Evolutionary conservation across 2,797 vertebrate species (phyloP).

Genomic region (Astyanax mexicanus): DNA sequence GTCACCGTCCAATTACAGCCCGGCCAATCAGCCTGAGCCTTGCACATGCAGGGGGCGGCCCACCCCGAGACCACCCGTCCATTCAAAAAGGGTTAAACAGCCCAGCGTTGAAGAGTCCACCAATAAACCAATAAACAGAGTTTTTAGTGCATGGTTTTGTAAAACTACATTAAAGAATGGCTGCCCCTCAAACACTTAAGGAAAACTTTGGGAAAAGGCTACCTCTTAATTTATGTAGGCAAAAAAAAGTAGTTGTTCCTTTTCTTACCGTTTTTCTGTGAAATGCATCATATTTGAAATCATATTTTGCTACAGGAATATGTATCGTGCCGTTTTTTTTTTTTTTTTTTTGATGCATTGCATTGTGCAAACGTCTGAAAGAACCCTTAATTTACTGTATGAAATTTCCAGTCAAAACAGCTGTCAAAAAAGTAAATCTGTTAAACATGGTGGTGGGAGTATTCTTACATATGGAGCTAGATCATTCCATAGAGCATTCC

Average conservation of each 20-base stretch:
- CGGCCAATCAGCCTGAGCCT: neutral
- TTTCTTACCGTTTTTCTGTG: conserved; percentile 54
- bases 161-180: conserved; percentile 1
- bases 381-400: too few relatives aligned
- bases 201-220: conserved; percentile 73
- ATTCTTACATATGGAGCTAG: too few relatives aligned
- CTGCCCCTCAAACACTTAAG: conserved; percentile 64
- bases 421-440: too few relatives aligned
- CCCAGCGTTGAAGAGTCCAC: too few relatives aligned
- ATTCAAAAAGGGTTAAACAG: neutral
- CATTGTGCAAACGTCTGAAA: neutral
- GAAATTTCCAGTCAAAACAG: too few relatives aligned
- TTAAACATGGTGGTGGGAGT: too few relatives aligned
- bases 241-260: conserved; percentile 55
- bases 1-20: conserved; percentile 22
- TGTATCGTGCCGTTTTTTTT: too few relatives aligned
- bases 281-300: conserved; percentile 34
- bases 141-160: too few relatives aligned
- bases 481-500: too few relatives aligned
- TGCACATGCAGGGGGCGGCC: conserved; percentile 1
- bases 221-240: conserved; percentile 73
- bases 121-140: neutral
- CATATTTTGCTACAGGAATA: conserved; percentile 37
- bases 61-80: neutral
- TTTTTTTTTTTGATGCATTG: neutral